Base-by-base conservation (phyloP, 2,113 vertebrate genomes). In the Buteo buteo region DNA sequence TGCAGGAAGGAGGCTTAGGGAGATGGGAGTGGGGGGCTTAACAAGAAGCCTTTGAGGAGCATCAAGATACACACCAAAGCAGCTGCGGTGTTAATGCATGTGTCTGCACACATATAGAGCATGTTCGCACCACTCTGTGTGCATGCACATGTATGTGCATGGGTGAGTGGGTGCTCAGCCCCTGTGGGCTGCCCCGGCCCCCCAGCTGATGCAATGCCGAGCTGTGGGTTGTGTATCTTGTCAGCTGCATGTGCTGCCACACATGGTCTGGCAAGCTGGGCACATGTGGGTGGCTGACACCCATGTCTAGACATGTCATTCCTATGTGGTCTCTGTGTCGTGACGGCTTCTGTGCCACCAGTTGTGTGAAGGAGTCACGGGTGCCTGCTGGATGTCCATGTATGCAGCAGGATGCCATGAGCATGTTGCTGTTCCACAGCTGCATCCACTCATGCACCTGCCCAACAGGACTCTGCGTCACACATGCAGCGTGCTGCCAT, bases 381-480 rank as follows among this genome's bases (percentile, higher is more conserved):
- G 24, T 54, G 38, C 34, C n/a, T 64, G 16, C 11, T 55, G 42
- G 47, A 49, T 49, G 50, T 58, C 74, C 50, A 95, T 6, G 4
- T 2, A 2, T 47, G 59, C 11, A 34, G 28, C 38, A 31, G 67
- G n/a, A 31, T 50, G 21, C 73, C 0, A 0, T 50, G 17, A 32
- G 16, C 18, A 49, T 0, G 0, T 26, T 0, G 0, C 58, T 62
- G n/a, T 31, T 82, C 59, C 59, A 8, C 6, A 1, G 40, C 22
- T 62, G 36, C 4, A 1, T 40, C 44, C 61, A 26, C 5, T 0
- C 2, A 3, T 17, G 38, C 2, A 2, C 11, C 40, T 66, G 50
- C 15, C 31, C 12, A n/a, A 34, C 3, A 1, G 40, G 45, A 31
- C 34, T 47, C 24, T 42, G 72, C 2, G 0, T 34, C 28, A 47